phyloP scores from a whole-genome alignment of 2,113 vertebrate genomes.

The Hoplias malabaricus region DNA sequence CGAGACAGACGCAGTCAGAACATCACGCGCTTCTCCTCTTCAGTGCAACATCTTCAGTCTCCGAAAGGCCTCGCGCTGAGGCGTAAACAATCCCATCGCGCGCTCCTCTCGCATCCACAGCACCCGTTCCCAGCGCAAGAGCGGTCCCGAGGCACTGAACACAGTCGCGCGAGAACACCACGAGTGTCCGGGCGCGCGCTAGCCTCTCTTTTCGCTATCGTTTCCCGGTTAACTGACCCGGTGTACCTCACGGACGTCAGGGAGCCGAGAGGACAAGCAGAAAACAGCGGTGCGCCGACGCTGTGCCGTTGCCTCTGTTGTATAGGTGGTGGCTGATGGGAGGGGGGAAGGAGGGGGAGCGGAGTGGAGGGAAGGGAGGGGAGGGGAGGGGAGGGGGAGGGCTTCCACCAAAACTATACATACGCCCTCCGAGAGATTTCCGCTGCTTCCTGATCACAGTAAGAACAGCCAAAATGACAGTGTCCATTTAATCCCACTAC shows the following conservation, averaged over 20 bases:
- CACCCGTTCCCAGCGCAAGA: too few species aligned
- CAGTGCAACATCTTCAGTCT: slow-evolving; percentile 4
- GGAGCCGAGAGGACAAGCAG: slow-evolving; percentile 2
- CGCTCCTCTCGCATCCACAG: neutral
- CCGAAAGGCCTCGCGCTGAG: slow-evolving; percentile 14
- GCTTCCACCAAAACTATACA: slow-evolving; percentile 21
- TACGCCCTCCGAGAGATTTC: slow-evolving; percentile 18
- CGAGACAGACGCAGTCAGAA: neutral
- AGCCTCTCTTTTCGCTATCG: neutral
- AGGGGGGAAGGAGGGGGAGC: slow-evolving; percentile 19
- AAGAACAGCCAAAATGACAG: too few species aligned
- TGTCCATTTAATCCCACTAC: too few species aligned
- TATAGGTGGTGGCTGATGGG: slow-evolving; percentile 8
- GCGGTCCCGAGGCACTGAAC: too few species aligned
- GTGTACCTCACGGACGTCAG: too few species aligned
- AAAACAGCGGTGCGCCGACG: slow-evolving; percentile 31
- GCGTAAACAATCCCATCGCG: slow-evolving; percentile 26
- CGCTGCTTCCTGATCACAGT: too few species aligned
- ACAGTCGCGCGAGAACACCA: neutral
- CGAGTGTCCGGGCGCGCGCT: neutral
- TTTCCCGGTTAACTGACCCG: slow-evolving; percentile 7
- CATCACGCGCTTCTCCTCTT: neutral
- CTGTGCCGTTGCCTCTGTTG: slow-evolving; percentile 25
- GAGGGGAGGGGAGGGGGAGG: neutral
- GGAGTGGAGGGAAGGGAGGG: slow-evolving; percentile 13